Evolutionary conservation across 2,797 vertebrate species (phyloP).

Genomic region (Lates japonicus): DNA sequence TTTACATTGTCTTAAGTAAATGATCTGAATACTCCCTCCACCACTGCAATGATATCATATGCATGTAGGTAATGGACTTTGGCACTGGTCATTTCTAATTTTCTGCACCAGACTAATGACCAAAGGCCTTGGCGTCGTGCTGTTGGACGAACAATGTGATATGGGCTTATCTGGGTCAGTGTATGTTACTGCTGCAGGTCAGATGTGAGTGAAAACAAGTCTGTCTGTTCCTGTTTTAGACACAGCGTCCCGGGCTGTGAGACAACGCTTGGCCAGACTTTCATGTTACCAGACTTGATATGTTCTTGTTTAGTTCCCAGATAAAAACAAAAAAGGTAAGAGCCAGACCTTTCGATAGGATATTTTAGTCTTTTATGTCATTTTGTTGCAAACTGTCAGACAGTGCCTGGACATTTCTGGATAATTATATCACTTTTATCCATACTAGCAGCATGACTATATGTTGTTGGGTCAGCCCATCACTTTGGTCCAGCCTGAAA

Average conservation of each 20-base stretch:
- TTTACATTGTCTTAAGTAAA: not conserved
- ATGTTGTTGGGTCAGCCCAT: not conserved
- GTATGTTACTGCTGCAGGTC: slow-evolving; percentile 58
- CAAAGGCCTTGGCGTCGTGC: slow-evolving; percentile 19
- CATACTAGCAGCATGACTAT: not conserved
- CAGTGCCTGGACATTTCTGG: too few relatives aligned
- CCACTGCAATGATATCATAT: not conserved
- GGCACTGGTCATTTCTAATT: slow-evolving; percentile 41
- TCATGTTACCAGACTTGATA: not conserved
- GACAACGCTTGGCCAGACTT: slow-evolving; percentile 17
- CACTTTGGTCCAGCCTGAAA: not conserved
- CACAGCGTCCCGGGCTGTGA: slow-evolving; percentile 18
- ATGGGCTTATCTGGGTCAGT: slow-evolving; percentile 66
- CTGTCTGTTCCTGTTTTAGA: slow-evolving; percentile 51
- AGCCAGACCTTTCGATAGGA: slow-evolving; percentile 2
- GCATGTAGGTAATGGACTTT: slow-evolving; percentile 25
- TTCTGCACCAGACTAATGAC: slow-evolving; percentile 44
- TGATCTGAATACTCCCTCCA: slow-evolving; percentile 3
- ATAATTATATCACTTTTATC: too few relatives aligned
- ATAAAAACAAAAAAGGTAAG: slow-evolving; percentile 22
- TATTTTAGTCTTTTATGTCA: not conserved
- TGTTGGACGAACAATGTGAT: slow-evolving; percentile 57
- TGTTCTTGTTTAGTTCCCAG: slow-evolving; percentile 23
- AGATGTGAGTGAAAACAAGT: slow-evolving; percentile 56
- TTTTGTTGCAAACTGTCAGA: too few relatives aligned